Evolutionary conservation across 2,113 vertebrate species (phyloP), one percentile per base, ranked within the genome.

Genomic region (Siphamia tubifer): DNA sequence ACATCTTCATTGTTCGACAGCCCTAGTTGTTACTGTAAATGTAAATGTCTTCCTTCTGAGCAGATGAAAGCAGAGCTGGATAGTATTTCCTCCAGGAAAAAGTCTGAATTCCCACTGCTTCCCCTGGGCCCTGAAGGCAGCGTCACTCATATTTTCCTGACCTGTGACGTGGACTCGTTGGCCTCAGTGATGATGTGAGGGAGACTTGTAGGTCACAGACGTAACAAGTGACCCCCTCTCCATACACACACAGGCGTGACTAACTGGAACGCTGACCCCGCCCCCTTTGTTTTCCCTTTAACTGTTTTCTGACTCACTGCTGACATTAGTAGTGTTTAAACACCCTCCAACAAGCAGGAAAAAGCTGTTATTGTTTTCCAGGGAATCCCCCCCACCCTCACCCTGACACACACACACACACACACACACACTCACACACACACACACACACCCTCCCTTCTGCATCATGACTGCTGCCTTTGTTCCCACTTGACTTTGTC

Each of bases 261-360:
- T 40, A 8, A 31, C 56, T 1, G 73, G 63, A 66, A 70, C 27
- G 25, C 12, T 5, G 0, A 44, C 36, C 38, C 21, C 36, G 6
- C 16, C 45, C 1, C 48, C 27, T 17, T 62, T 73, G 58, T 79
- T 79, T 67, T 82, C 49, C 43, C 35, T 65, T 39, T 64, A 36
- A 24, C 58, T n/a, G 9, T 16, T 28, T 4, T 67, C 64, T 80
- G 83, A 85, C 62, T 83, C 83, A 82, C 42, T n/a, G 39, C 54
- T 64, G 72, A 68, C 60, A 55, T 82, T 43, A 61, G 53, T 3
- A 13, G 2, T 52, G 25, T 21, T 43, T 24, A 20, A 8, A 11
- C 2, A 43, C 7, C 1, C 38, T 30, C 19, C 27, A 38, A 31
- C 61, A 55, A 55, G 8, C 21, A 19, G 56, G 62, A 47, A 45